Evolutionary conservation across 2,113 vertebrate genomes (phyloP), one percentile per base, ranked within the genome.

Genomic region (Ploceus nigricollis): DNA sequence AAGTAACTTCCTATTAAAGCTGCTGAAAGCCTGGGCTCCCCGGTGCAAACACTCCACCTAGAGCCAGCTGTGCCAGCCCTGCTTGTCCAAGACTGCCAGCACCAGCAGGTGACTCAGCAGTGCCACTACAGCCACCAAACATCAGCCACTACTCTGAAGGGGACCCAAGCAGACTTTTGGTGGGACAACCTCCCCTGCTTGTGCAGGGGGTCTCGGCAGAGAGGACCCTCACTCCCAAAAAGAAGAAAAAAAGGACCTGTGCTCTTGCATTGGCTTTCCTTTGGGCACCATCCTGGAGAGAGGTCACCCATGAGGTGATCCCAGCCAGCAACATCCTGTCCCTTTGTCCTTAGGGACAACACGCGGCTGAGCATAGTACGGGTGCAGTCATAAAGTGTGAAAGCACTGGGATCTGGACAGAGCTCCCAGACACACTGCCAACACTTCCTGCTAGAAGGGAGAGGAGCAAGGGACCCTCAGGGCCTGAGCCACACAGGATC

Each of bases 51-150:
- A 50, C 82, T 91, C 63, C 72, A 86, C 45, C 87, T 58, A 50
- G 33, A 93, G 79, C 61, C 48, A 75, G 51, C 65, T 44, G 70
- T 42, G 69, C 69, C 73, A 87, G 68, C 28, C 23, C 35, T 13
- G 0, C 48, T 51, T 16, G 3, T 8, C 24, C 68, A 45, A n/a
- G 78, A 48, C 82, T 54, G 54, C 3, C 3, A 42, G 85, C 54
- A 13, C 15, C 33, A 30, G 18, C 0, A 0, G n/a, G 45, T 5
- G 4, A n/a, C 42, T 54, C 3, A 3, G 71, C 44, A 39, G 10
- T 3, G 2, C 33, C 77, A 8, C 39, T 6, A 9, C 61, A 61
- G 79, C 54, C 37, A 42, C 66, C 9, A 4, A 56, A 35, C 3
- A 3, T 2, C 75, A 73, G 30, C 70, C 50, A 20, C 31, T 1